Conservation (phyloP, 1,140 invertebrate species). For the Bombus consobrinus region DNA sequence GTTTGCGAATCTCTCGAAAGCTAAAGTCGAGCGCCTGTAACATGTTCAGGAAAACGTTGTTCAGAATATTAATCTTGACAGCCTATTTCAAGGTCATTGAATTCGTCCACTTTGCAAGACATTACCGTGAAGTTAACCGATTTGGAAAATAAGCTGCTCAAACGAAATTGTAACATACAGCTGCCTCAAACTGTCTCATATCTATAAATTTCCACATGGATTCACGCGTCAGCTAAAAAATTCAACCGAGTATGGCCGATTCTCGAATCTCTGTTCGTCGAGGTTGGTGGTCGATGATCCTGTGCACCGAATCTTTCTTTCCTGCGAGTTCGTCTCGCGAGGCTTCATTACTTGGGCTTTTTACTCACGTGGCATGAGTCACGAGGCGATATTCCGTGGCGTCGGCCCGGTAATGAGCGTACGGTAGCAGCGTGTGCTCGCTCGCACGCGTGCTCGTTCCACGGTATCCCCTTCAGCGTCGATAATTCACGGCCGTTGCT, state of each 20-base stretch:
- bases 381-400: constrained; percentile 30
- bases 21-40: too few relatives aligned
- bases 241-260: neutral
- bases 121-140: too few relatives aligned
- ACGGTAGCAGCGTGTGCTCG: constrained; percentile 3
- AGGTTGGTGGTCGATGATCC: constrained; percentile 10
- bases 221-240: too few relatives aligned
- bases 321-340: neutral
- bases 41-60: too few relatives aligned
- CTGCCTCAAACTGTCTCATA: too few relatives aligned
- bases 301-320: constrained; percentile 9
- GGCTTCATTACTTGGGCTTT: constrained; percentile 25
- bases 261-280: neutral
- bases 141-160: too few relatives aligned
- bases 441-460: constrained; percentile 4
- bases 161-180: too few relatives aligned
- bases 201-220: too few relatives aligned
- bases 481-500: constrained; percentile 26
- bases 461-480: constrained; percentile 3
- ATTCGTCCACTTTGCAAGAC: too few relatives aligned
- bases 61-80: too few relatives aligned
- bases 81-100: too few relatives aligned
- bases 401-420: constrained; percentile 18
- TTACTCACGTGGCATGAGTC: constrained; percentile 32
- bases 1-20: too few relatives aligned